Conservation (phyloP, 2,113 vertebrate genomes). For the Apteryx mantelli region DNA sequence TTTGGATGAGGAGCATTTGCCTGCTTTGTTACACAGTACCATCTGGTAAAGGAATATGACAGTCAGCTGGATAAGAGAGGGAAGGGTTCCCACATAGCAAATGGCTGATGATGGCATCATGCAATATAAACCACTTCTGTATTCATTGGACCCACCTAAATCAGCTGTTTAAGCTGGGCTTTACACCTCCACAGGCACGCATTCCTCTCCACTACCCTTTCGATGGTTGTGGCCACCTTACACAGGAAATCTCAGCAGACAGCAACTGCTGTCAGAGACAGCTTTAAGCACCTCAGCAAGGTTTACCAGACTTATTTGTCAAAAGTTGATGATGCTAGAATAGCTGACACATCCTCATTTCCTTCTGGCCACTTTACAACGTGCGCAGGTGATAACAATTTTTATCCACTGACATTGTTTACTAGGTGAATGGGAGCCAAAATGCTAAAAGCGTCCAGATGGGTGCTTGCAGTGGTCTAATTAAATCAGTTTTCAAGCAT, state of each 20-base stretch:
- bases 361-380: not conserved
- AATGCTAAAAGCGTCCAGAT: constrained; percentile 26
- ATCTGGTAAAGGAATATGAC: rapidly evolving
- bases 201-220: not conserved
- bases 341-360: not conserved
- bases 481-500: constrained; percentile 51
- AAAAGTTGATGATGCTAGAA: not conserved
- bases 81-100: not conserved
- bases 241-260: not conserved
- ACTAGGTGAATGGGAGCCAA: constrained; percentile 31
- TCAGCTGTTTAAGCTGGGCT: not conserved
- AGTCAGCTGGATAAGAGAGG: not conserved
- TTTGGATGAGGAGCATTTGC: not conserved
- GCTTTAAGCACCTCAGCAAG: not conserved
- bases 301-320: not conserved
- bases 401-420: not conserved
- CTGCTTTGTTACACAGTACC: not conserved
- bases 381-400: not conserved
- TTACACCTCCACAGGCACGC: rapidly evolving
- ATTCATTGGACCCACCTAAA: rapidly evolving
- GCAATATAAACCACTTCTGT: not conserved
- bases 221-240: not conserved
- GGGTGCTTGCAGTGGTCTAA: constrained; percentile 28
- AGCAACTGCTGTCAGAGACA: not conserved
- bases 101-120: not conserved